These are phyloP conservation scores for Kradibia gibbosae DNA, from an alignment of 1,140 invertebrate genomes.

Conservation along the genomic window DNA sequence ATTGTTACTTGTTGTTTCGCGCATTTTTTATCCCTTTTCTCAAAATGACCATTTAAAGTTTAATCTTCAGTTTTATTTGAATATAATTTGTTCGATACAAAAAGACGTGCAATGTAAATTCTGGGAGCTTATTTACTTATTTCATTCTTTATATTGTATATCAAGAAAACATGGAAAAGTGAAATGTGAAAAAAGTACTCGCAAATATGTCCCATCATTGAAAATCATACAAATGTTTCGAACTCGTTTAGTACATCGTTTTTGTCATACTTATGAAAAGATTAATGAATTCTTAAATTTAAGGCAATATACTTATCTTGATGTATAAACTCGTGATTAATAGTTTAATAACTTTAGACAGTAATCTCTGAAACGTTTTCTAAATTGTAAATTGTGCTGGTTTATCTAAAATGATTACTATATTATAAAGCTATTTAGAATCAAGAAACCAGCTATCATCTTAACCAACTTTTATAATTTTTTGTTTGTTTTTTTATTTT, in stretches of 20 bases:
- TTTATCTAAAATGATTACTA: slow-evolving; percentile 1
- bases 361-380: slow-evolving; percentile 6
- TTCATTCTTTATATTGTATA: too few species aligned
- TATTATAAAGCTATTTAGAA: too few species aligned
- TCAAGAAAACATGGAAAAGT: not conserved
- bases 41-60: too few species aligned
- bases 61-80: too few species aligned
- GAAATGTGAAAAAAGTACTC: not conserved
- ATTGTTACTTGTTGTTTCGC: too few species aligned
- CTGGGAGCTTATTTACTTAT: too few species aligned
- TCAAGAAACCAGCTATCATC: too few species aligned
- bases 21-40: not conserved
- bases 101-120: too few species aligned
- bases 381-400: not conserved
- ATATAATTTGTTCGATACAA: too few species aligned
- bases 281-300: slow-evolving; percentile 1
- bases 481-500: too few species aligned
- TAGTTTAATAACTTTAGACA: not conserved
- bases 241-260: not conserved
- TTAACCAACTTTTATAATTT: too few species aligned
- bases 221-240: not conserved
- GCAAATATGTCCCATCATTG: not conserved
- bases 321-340: slow-evolving; percentile 1
- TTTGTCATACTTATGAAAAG: not conserved
- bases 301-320: not conserved